Evolutionary conservation across 2,888 invertebrate genomes (phyloP), one percentile per base, ranked within the genome.

Genomic region (Ypsolopha scabrella): DNA sequence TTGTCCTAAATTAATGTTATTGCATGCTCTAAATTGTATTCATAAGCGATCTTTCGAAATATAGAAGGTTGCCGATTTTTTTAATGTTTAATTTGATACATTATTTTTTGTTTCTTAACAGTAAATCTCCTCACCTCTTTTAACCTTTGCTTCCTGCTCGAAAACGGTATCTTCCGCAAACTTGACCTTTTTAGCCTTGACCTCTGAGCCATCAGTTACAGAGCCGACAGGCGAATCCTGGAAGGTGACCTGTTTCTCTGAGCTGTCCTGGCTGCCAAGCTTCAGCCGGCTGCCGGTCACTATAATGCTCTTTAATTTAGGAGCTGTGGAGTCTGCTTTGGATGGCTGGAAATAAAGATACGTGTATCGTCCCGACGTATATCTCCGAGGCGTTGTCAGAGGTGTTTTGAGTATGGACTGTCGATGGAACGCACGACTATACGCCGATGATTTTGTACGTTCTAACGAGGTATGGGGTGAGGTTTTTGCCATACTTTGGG

Each of bases 91-190:
- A 35, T 49, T n/a, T 45, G 52, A 41, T 44, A 36, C 2, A 41
- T 46, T n/a, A n/a, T n/a, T n/a, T n/a, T n/a, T n/a, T n/a, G n/a
- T n/a, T n/a, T n/a, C n/a, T n/a, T n/a, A n/a, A n/a, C n/a, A n/a
- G n/a, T n/a, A n/a, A 45, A 9, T n/a, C 33, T 38, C 43, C 52
- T 38, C 62, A 85, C 86, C 83, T 72, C 86, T 61, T 52, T 76
- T 76, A 0, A 66, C 47, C 52, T 69, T 77, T 6, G 64, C 57
- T 6, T 75, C 70, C 41, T 63, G 74, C 49, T 79, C 72, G 57
- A 86, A 86, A 0, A 81, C 61, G 1, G 86, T 85, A 44, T 78
- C 79, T 7, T 83, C 72, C 33, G 85, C 81, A 58, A 86, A 86
- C 50, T 82, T 78, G 6, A 85, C 86, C 51, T 68, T 77, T 52